Evolutionary conservation across 2,797 vertebrate genomes (phyloP).

Genomic region (Anisognathus igniventris): DNA sequence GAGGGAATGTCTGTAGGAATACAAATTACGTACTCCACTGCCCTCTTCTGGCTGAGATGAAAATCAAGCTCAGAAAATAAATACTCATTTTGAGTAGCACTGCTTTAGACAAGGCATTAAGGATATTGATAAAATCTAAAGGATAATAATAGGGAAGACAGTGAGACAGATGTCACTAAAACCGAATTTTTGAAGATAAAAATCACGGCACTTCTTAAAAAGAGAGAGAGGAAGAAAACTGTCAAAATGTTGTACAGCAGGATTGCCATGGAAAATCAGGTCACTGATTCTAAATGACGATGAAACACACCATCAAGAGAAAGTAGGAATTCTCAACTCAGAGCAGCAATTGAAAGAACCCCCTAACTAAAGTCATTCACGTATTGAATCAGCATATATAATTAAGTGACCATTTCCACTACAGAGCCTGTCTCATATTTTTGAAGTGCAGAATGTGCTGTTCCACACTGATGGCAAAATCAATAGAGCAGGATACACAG

Average conservation of each 20-base stretch:
- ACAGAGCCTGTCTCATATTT: not conserved
- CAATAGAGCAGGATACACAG: not conserved
- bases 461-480: not conserved
- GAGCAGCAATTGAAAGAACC: not conserved
- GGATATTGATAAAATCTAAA: not conserved
- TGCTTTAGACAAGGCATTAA: not conserved
- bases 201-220: not conserved
- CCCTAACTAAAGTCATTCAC: not conserved
- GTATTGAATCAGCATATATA: not conserved
- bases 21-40: not conserved
- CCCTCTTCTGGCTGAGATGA: constrained; percentile 23
- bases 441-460: not conserved
- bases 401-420: not conserved
- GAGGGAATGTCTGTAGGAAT: not conserved
- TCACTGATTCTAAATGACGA: not conserved
- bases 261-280: not conserved
- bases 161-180: not conserved
- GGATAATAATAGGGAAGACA: not conserved
- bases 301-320: not conserved
- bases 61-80: not conserved
- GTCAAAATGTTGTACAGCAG: not conserved
- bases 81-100: not conserved
- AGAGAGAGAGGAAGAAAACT: not conserved
- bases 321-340: not conserved
- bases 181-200: not conserved